These are phyloP conservation scores for Callosobruchus maculatus DNA, from an alignment of 2,888 invertebrate genomes.

Conservation along the genomic window DNA sequence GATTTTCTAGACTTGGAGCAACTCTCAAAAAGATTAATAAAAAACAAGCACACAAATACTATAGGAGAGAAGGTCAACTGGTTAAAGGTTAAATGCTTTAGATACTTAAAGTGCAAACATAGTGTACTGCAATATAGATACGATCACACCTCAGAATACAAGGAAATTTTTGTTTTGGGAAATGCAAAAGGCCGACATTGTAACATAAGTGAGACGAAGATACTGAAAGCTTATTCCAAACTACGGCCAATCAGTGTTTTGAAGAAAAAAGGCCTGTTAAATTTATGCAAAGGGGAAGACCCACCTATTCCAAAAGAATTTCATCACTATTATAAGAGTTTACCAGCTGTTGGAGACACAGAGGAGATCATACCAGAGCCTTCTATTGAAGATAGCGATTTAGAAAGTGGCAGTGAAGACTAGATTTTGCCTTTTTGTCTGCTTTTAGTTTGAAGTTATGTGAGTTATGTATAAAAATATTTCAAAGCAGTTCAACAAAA, in stretches of 20 bases:
- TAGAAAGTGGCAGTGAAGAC: too few species aligned
- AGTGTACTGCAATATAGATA: constrained; percentile 15
- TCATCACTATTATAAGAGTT: constrained; percentile 10
- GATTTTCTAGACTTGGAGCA: constrained; percentile 15
- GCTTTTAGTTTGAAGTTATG: too few species aligned
- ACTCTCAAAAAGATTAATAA: constrained; percentile 11
- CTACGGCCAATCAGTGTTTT: constrained; percentile 1
- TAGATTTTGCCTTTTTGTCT: too few species aligned
- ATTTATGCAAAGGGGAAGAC: constrained; percentile 10
- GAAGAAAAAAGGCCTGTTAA: constrained; percentile 4
- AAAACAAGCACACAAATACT: constrained; percentile 14
- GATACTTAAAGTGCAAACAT: constrained; percentile 16
- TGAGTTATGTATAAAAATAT: too few species aligned
- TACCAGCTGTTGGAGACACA: too few species aligned
- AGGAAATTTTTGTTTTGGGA: constrained; percentile 9
- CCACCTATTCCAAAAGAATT: constrained; percentile 12
- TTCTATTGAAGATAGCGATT: not conserved
- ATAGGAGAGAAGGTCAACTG: constrained; percentile 18
- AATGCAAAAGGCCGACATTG: not conserved
- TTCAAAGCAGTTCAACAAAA: too few species aligned
- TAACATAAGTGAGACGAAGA: not conserved
- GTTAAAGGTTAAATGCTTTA: constrained; percentile 20
- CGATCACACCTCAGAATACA: constrained; percentile 11
- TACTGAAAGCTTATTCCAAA: constrained; percentile 1
- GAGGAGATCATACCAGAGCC: not conserved